Conservation (phyloP, 2,113 vertebrate genomes). For the Ifrita kowaldi region DNA sequence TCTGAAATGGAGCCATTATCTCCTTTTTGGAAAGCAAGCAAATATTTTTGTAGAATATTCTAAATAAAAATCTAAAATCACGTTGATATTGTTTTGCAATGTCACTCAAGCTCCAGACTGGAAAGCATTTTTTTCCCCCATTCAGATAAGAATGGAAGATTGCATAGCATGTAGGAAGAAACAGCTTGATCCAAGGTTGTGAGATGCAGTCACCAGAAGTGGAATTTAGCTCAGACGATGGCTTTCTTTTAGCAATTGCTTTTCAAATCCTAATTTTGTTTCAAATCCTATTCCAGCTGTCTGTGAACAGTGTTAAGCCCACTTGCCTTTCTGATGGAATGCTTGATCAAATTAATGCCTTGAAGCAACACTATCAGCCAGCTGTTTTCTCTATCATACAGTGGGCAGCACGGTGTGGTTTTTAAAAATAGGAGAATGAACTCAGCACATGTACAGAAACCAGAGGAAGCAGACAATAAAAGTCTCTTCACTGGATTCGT, state of each 20-base stretch:
- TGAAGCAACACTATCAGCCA: not conserved
- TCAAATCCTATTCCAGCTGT: not conserved
- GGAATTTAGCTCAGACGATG: not conserved
- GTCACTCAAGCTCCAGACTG: not conserved
- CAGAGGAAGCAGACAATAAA: not conserved
- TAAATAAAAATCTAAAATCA: not conserved
- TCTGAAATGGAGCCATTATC: not conserved
- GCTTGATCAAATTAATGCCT: not conserved
- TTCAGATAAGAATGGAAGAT: not conserved
- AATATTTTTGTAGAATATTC: not conserved
- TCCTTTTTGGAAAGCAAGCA: not conserved
- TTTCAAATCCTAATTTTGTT: not conserved
- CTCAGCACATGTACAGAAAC: not conserved
- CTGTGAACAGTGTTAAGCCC: not conserved
- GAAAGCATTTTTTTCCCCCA: not conserved
- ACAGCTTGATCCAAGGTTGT: not conserved
- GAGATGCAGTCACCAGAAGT: not conserved
- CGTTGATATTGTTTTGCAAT: not conserved
- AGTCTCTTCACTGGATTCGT: not conserved
- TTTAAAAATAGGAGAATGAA: not conserved
- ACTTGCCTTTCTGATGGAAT: not conserved
- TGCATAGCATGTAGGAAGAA: not conserved
- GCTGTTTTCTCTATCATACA: not conserved
- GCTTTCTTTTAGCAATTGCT: not conserved
- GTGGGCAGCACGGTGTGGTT: not conserved